phyloP scores from a whole-genome alignment of 2,113 vertebrate genomes.

The Tragelaphus strepsiceros region DNA sequence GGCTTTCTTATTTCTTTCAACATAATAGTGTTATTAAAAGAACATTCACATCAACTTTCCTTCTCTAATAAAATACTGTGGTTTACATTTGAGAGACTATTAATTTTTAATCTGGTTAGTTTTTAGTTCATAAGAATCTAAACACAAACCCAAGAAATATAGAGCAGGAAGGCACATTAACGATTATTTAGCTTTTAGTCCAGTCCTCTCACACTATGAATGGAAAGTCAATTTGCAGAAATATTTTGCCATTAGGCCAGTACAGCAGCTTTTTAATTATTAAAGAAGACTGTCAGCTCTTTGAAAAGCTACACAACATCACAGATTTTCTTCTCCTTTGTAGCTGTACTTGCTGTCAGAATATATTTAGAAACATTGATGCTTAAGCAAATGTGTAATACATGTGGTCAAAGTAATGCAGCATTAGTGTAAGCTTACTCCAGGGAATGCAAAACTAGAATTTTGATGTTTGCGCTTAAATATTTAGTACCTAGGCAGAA shows the following conservation, averaged over 20 bases:
- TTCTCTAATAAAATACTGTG: not conserved
- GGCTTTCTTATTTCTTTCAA: not conserved
- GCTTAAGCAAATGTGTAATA: slow-evolving; percentile 59
- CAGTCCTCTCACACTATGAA: not conserved
- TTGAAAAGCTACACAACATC: not conserved
- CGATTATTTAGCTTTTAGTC: not conserved
- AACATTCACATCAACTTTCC: not conserved
- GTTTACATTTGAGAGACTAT: not conserved
- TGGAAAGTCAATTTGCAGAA: slow-evolving; percentile 48
- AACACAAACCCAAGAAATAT: not conserved
- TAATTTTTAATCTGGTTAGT: slow-evolving; percentile 17
- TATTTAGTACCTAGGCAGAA: slow-evolving; percentile 39
- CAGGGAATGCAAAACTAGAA: not conserved
- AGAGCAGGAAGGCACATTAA: not conserved
- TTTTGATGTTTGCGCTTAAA: slow-evolving; percentile 45
- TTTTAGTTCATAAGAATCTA: not conserved
- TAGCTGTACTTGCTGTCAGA: not conserved
- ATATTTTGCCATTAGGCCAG: slow-evolving; percentile 45
- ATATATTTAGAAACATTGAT: slow-evolving; percentile 27
- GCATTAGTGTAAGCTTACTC: slow-evolving; percentile 32
- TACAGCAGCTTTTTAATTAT: slow-evolving; percentile 31
- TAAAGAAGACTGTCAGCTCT: slow-evolving; percentile 46
- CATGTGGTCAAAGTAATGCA: slow-evolving; percentile 38
- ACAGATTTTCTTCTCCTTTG: slow-evolving; percentile 20
- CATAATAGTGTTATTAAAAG: not conserved